Evolutionary conservation across 2,888 invertebrate species (phyloP), one percentile per base, ranked within the genome.

Genomic region (Lithophane socia): DNA sequence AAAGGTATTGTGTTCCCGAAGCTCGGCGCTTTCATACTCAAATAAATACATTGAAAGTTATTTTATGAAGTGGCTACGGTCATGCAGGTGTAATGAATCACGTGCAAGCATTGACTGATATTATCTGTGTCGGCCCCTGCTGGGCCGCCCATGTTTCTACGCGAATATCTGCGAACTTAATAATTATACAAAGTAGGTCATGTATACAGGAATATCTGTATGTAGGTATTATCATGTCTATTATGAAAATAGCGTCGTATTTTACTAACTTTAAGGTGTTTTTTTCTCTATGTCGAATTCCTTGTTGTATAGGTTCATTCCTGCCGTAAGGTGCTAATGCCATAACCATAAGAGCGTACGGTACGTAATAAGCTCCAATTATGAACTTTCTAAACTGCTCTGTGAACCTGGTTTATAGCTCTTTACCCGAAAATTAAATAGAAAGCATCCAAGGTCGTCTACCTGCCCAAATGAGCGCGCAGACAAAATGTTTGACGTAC

Each of bases 41-140:
- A 91, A 90, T 91, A 91, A 92, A 92, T 91, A 93, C 89, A 89
- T 91, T 91, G 89, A 89, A 87, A 89, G 89, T 87, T 88, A 91
- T 89, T 87, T 88, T 90, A 88, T 87, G 80, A 88, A 87, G 87
- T 83, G 82, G 73, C 77, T 82, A 82, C 70, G 75, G 73, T 78
- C 79, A 85, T 88, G 85, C 86, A 88, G 88, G 86, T 81, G 79
- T 87, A 88, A 91, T 91, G 89, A 90, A 90, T 91, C 88, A 89
- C 80, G 78, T 79, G 86, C 80, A 85, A 84, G 86, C 87, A 77
- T 81, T 85, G 86, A 80, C 75, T 79, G 88, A 90, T 90, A 89
- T 77, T 85, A 91, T 91, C 84, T 86, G 77, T 54, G 73, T 68
- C 66, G 72, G 71, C 79, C 78, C 79, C 79, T 72, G 66, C 66